Conservation (phyloP, 2,888 invertebrate species). For the Temnothorax rugatulus region DNA sequence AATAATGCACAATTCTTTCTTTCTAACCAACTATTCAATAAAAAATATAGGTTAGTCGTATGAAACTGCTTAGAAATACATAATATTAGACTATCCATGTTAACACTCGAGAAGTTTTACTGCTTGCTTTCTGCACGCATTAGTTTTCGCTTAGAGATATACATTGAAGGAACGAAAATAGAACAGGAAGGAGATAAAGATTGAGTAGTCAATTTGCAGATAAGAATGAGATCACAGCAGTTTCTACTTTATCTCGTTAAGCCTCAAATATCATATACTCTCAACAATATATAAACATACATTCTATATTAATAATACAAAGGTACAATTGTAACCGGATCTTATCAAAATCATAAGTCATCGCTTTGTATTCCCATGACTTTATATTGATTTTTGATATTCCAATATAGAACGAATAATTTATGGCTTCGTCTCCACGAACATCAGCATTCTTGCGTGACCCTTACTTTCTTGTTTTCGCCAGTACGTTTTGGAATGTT, state of each 20-base stretch:
- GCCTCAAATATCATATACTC: not conserved
- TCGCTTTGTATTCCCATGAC: not conserved
- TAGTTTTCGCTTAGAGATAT: slow-evolving; percentile 6
- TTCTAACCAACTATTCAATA: not conserved
- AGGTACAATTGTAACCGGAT: not conserved
- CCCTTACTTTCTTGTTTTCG: not conserved
- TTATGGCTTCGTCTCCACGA: not conserved
- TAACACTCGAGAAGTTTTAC: not conserved
- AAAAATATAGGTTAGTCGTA: not conserved
- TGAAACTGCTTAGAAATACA: not conserved
- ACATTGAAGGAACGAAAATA: not conserved
- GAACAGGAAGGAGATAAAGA: not conserved
- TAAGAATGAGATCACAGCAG: not conserved
- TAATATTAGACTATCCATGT: not conserved
- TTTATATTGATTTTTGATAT: not conserved
- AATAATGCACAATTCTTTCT: not conserved
- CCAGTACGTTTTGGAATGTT: not conserved
- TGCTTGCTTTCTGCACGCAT: not conserved
- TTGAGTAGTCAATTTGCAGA: not conserved
- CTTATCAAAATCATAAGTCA: not conserved
- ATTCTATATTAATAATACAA: not conserved
- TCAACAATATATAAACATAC: not conserved
- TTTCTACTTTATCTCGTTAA: not conserved
- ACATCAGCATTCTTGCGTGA: not conserved
- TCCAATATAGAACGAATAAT: not conserved